These are phyloP conservation scores for Hystrix cristata DNA, from an alignment of 2,113 vertebrate genomes.

Conservation along the genomic window DNA sequence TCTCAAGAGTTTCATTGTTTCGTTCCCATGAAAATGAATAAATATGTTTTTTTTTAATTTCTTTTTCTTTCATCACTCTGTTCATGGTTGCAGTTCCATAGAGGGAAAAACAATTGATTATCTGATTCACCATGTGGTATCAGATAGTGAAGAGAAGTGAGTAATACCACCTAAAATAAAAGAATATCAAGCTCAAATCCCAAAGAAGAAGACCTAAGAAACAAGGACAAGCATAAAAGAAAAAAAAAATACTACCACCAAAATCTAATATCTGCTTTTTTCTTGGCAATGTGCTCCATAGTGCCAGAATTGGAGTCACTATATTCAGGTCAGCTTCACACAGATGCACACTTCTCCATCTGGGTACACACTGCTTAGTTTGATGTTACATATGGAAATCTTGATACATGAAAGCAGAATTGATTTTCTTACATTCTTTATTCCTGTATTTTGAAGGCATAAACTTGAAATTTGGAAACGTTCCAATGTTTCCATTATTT, in stretches of 20 bases:
- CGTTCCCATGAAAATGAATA: constrained; percentile 11
- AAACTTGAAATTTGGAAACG: constrained; percentile 2
- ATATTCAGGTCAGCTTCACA: neutral
- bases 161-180: neutral
- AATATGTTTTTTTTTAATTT: neutral
- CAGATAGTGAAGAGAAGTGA: neutral
- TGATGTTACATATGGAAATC: neutral
- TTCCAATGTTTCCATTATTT: neutral
- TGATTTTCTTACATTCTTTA: neutral
- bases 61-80: neutral
- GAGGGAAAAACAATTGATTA: neutral
- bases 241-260: neutral
- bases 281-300: neutral
- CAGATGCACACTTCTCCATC: neutral
- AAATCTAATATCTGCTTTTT: neutral
- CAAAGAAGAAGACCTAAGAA: neutral
- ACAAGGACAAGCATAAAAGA: neutral
- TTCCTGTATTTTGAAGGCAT: neutral
- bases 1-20: neutral
- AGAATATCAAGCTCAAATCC: neutral
- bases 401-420: neutral
- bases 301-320: neutral
- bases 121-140: neutral
- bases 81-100: neutral
- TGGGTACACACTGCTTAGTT: neutral